A percentile compares a stretch with the other conserved stretches of the same genome.
These are phyloP conservation scores for Baronia brevicornis DNA, from an alignment of 2,888 invertebrate species.

Conservation along the genomic window DNA sequence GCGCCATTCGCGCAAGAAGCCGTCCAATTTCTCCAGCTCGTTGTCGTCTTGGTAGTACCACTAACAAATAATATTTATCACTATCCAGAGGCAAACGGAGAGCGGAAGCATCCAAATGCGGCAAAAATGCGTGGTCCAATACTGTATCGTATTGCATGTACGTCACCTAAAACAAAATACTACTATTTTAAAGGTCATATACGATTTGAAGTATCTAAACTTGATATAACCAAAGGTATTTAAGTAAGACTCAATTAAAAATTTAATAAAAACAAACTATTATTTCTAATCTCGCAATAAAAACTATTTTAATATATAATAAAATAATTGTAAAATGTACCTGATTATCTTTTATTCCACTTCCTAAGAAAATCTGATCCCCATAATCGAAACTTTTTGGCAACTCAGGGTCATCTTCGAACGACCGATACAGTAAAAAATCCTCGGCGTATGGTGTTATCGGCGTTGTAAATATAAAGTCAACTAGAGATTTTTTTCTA, in stretches of 20 bases:
- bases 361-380: conserved; percentile 53
- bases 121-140: conserved; percentile 84
- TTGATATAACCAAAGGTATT: not conserved
- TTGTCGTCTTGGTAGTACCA: conserved; percentile 81
- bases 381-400: conserved; percentile 33
- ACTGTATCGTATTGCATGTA: conserved; percentile 87
- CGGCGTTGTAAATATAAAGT: conserved; percentile 58
- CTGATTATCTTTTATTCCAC: conserved; percentile 60
- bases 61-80: conserved; percentile 84
- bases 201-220: conserved; percentile 1
- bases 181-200: not conserved
- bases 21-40: conserved; percentile 77
- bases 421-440: conserved; percentile 51
- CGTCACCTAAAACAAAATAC: conserved; percentile 58
- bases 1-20: conserved; percentile 78
- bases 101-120: conserved; percentile 81
- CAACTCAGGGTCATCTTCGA: conserved; percentile 43
- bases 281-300: not conserved
- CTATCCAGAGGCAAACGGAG: conserved; percentile 88
- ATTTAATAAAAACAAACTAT: conserved; percentile 4
- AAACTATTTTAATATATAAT: not conserved
- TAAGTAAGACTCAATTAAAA: not conserved
- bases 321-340: conserved; percentile 33
- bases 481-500: conserved; percentile 57
- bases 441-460: conserved; percentile 54